These are phyloP conservation scores for Oncorhynchus kisutch DNA, from an alignment of 2,113 vertebrate genomes.

Conservation along the genomic window DNA sequence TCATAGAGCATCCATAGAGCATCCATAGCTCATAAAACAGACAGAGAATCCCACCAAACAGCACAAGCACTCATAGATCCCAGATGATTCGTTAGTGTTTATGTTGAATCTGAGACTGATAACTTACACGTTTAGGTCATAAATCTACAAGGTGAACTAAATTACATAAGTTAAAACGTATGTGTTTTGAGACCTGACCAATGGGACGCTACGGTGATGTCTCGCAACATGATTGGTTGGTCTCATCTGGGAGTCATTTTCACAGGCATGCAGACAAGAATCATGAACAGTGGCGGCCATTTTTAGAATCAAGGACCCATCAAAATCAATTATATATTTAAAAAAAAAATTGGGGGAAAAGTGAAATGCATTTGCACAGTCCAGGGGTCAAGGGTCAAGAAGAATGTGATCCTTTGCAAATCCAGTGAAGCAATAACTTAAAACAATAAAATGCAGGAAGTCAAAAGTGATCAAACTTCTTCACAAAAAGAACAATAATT, in stretches of 20 bases:
- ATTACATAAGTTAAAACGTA: background rate
- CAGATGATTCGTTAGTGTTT: constrained; percentile 38
- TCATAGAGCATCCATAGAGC: background rate
- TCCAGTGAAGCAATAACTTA: constrained; percentile 31
- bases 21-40: constrained; percentile 10
- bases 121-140: constrained; percentile 10
- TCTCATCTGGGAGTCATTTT: constrained; percentile 55
- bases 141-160: constrained; percentile 10
- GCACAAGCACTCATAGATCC: constrained; percentile 41
- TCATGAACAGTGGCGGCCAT: constrained; percentile 21
- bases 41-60: constrained; percentile 24
- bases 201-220: constrained; percentile 32
- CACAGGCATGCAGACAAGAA: constrained; percentile 27
- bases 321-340: too few relatives aligned
- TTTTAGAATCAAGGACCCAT: constrained; percentile 37
- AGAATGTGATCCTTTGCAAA: too few relatives aligned
- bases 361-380: too few relatives aligned
- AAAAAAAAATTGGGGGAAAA: too few relatives aligned
- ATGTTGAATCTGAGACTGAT: background rate
- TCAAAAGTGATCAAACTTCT: constrained; percentile 40
- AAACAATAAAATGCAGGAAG: constrained; percentile 54
- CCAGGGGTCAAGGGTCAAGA: too few relatives aligned
- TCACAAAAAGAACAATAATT: constrained; percentile 50
- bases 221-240: constrained; percentile 34
- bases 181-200: constrained; percentile 27